Evolutionary conservation across 2,113 vertebrate species (phyloP).

Genomic region (Petromus typicus): DNA sequence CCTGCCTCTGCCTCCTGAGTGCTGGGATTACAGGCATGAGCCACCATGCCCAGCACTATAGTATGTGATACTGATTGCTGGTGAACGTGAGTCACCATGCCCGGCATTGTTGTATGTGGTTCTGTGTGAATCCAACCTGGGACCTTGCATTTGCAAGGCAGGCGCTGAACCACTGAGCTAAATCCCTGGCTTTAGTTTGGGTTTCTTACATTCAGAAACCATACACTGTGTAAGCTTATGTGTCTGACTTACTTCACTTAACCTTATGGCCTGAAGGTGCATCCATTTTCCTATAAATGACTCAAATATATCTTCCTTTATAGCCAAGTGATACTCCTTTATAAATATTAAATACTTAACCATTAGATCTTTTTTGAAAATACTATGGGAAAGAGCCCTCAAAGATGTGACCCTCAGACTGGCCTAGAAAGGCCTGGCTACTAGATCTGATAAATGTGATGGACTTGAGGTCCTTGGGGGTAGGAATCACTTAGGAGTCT

Average conservation of each 20-base stretch:
- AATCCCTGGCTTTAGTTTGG: background rate
- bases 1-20: no score
- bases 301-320: no score
- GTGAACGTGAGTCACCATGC: no score
- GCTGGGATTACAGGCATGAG: no score
- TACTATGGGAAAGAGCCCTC: background rate
- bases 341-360: background rate
- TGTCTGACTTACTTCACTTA: background rate
- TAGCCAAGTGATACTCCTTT: background rate
- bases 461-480: background rate
- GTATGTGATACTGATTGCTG: no score
- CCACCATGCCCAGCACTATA: no score
- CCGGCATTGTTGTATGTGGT: no score
- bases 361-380: background rate
- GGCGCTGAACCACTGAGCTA: no score
- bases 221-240: background rate
- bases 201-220: background rate
- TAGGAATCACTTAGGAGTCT: background rate
- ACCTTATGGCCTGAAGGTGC: background rate
- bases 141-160: no score
- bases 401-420: background rate
- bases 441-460: background rate
- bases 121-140: no score
- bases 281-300: background rate
- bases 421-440: background rate